Conservation (phyloP, 2,888 invertebrate genomes). For the Netelia virgata region DNA sequence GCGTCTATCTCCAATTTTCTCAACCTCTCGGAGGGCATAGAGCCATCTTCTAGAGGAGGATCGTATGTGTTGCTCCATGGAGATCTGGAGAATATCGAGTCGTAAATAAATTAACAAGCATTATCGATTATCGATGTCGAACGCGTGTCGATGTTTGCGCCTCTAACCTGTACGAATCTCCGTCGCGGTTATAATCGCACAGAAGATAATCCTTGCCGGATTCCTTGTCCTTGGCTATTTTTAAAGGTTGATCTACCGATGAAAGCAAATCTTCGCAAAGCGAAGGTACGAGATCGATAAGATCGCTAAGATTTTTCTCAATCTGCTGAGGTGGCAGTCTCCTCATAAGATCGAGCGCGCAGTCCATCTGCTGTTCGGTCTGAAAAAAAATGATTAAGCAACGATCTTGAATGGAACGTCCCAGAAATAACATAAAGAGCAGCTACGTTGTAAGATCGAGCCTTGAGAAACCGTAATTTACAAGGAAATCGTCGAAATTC, state of each 20-base stretch:
- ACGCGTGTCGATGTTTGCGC: background rate
- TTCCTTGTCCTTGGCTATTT: slow-evolving; percentile 97
- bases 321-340: slow-evolving; percentile 99
- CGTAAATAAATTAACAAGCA: no score
- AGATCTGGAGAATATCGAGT: slow-evolving; percentile 87
- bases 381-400: slow-evolving; percentile 82
- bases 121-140: no score
- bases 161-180: slow-evolving; percentile 95
- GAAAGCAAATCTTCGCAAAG: slow-evolving; percentile 98
- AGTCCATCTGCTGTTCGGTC: slow-evolving; percentile 99
- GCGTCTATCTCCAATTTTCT: slow-evolving; percentile 98
- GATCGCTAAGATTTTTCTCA: slow-evolving; percentile 98
- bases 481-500: slow-evolving; percentile 49
- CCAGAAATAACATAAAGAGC: background rate
- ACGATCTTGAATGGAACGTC: slow-evolving; percentile 6
- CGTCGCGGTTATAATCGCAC: slow-evolving; percentile 99
- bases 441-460: slow-evolving; percentile 25
- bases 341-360: slow-evolving; percentile 99
- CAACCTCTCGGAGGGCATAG: slow-evolving; percentile 98
- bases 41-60: slow-evolving; percentile 98
- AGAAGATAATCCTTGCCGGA: slow-evolving; percentile 98
- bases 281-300: slow-evolving; percentile 98
- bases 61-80: slow-evolving; percentile 99
- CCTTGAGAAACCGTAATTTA: slow-evolving; percentile 41
- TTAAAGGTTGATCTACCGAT: slow-evolving; percentile 99